A percentile compares a stretch with the other conserved stretches of the same genome.
Conservation (phyloP, 2,888 invertebrate genomes). For the Mamestra brassicae region DNA sequence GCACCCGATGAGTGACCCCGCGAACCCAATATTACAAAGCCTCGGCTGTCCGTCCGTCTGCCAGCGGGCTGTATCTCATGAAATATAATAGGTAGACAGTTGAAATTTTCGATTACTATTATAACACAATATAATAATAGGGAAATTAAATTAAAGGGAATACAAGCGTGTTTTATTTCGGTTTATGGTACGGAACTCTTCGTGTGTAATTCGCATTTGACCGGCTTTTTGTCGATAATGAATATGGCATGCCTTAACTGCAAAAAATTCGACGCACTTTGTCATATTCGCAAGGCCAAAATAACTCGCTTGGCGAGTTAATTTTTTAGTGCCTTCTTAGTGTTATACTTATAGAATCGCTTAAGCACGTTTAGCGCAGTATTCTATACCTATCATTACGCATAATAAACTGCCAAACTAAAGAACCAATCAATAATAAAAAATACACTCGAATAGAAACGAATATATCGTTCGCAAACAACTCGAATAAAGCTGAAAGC, state of each 20-base stretch:
- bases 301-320: constrained; percentile 22
- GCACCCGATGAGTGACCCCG: no score
- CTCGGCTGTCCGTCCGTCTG: no score
- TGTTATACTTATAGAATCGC: constrained; percentile 24
- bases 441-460: constrained; percentile 47
- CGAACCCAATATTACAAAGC: no score
- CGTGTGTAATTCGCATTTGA: background rate
- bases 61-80: no score
- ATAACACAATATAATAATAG: no score
- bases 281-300: constrained; percentile 50
- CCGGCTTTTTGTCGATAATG: constrained; percentile 17
- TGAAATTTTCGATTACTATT: no score
- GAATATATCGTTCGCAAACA: constrained; percentile 54
- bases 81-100: no score
- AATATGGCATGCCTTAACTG: constrained; percentile 19
- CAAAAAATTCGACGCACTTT: constrained; percentile 43
- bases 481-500: constrained; percentile 53
- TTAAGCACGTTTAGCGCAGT: constrained; percentile 6
- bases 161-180: no score
- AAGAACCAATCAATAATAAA: constrained; percentile 46
- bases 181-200: background rate
- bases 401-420: constrained; percentile 39
- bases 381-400: constrained; percentile 23
- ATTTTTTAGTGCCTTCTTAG: constrained; percentile 42
- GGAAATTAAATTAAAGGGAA: no score